Conservation (phyloP, 2,888 invertebrate genomes). For the Strigamia crassipes region DNA sequence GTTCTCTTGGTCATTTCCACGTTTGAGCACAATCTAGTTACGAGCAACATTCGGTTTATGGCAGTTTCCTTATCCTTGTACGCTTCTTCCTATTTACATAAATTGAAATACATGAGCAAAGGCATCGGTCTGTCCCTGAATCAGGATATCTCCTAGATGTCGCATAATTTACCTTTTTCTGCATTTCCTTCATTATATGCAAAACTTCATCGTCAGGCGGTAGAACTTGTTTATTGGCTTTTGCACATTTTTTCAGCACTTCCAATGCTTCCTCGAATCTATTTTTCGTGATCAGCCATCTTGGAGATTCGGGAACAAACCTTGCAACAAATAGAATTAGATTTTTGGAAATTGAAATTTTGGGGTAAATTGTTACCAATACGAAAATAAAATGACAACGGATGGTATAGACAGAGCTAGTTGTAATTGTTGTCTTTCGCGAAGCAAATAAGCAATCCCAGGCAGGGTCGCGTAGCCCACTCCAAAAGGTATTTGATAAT, state of each 20-base stretch:
- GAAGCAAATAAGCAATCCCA: constrained; percentile 70
- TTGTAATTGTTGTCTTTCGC: constrained; percentile 75
- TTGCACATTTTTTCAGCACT: constrained; percentile 70
- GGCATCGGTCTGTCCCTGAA: too few relatives aligned
- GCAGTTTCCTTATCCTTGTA: not conserved
- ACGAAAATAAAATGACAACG: constrained; percentile 66
- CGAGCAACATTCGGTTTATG: not conserved
- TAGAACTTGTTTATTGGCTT: constrained; percentile 56
- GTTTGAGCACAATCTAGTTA: not conserved
- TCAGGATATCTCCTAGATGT: too few relatives aligned
- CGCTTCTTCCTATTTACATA: not conserved
- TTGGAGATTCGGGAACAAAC: constrained; percentile 77
- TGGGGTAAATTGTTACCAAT: constrained; percentile 60
- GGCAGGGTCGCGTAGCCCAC: constrained; percentile 75
- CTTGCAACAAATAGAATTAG: constrained; percentile 54
- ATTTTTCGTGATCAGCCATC: constrained; percentile 75
- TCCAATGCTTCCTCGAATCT: constrained; percentile 67
- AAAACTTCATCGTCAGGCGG: constrained; percentile 48
- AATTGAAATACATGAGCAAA: too few relatives aligned
- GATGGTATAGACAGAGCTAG: constrained; percentile 75
- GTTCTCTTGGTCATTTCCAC: not conserved
- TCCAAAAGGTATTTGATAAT: constrained; percentile 78
- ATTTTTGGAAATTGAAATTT: not conserved
- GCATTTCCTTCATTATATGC: constrained; percentile 14
- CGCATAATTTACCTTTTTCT: not conserved